These are phyloP conservation scores for Collichthys lucidus DNA, from an alignment of 2,113 vertebrate genomes.

Conservation along the genomic window DNA sequence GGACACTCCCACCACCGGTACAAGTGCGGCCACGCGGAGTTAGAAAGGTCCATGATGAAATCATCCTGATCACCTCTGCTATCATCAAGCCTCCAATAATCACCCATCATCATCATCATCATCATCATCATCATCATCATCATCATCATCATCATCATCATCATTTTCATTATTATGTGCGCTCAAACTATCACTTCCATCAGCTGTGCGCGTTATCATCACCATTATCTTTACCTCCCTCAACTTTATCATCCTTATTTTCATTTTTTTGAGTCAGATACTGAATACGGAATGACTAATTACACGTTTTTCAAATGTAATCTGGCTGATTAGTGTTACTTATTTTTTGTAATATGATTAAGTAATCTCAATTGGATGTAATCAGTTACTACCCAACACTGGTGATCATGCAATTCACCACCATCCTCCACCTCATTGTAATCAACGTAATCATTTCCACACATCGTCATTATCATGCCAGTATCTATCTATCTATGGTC, in stretches of 20 bases:
- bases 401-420: not conserved
- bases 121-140: too few relatives aligned
- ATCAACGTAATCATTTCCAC: too few relatives aligned
- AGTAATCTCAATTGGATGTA: too few relatives aligned
- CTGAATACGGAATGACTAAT: too few relatives aligned
- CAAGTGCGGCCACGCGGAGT: constrained; percentile 53
- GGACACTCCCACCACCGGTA: constrained; percentile 75
- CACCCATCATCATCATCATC: not conserved
- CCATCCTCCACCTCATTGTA: not conserved
- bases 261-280: too few relatives aligned
- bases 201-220: constrained; percentile 1
- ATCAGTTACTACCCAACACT: too few relatives aligned
- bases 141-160: not conserved
- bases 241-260: too few relatives aligned
- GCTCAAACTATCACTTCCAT: not conserved
- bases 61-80: not conserved
- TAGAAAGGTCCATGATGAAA: not conserved
- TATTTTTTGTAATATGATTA: too few relatives aligned
- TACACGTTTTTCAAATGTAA: too few relatives aligned
- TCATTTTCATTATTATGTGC: not conserved
- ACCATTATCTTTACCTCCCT: not conserved
- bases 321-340: too few relatives aligned
- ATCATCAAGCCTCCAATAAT: not conserved
- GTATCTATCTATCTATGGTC: not conserved
- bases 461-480: too few relatives aligned